Conservation (phyloP, 2,888 invertebrate genomes). For the Hartigia nigra region DNA sequence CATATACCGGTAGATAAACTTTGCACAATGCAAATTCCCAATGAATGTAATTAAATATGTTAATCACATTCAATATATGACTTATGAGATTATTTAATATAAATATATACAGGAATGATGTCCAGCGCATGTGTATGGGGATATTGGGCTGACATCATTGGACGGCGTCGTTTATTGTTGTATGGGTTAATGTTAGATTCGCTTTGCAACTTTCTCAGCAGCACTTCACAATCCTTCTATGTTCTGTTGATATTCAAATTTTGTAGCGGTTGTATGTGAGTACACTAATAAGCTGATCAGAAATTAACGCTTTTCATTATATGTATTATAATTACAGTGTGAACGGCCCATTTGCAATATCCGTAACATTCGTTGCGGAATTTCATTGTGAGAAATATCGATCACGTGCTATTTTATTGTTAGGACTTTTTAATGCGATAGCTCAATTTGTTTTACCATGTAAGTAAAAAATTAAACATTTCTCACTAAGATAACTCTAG, state of each 20-base stretch:
- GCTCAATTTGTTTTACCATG: too few relatives aligned
- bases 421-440: too few relatives aligned
- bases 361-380: constrained; percentile 78
- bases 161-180: constrained; percentile 75
- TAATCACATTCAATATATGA: not conserved
- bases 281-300: constrained; percentile 27
- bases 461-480: too few relatives aligned
- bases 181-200: constrained; percentile 75
- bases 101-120: constrained; percentile 75
- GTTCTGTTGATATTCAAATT: constrained; percentile 77
- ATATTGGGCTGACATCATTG: constrained; percentile 79
- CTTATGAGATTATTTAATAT: not conserved
- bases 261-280: constrained; percentile 80
- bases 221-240: constrained; percentile 75
- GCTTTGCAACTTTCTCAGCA: constrained; percentile 72
- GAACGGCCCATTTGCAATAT: constrained; percentile 79
- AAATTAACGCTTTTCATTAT: not conserved
- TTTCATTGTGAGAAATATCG: constrained; percentile 75
- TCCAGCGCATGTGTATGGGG: constrained; percentile 83
- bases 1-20: constrained; percentile 72
- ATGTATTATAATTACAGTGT: constrained; percentile 66
- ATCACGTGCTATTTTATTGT: too few relatives aligned
- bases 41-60: too few relatives aligned
- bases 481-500: rapidly evolving
- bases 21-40: too few relatives aligned